Evolutionary conservation across 1,140 invertebrate species (phyloP), one percentile per base, ranked within the genome.

Genomic region (Ylistrum balloti): DNA sequence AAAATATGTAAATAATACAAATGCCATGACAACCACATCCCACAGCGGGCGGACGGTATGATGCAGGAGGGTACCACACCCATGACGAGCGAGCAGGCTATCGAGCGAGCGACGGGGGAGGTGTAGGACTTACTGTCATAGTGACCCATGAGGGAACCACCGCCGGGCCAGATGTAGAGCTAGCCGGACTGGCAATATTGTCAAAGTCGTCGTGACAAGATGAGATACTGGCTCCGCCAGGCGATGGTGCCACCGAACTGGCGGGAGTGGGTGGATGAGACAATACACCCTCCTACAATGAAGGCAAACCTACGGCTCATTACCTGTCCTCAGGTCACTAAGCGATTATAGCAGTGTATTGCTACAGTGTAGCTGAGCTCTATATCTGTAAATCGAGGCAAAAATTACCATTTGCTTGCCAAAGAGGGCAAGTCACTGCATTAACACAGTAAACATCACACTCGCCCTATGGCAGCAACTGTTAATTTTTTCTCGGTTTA

Each of bases 201-300:
- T 97, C 97, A 97, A 98, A 99, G 94, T 99, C 98, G 95, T 99
- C 98, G 95, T 98, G 98, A 90, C 94, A 95, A 11, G 98, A 98
- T 95, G 98, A 97, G 97, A 97, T 98, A 97, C 97, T 98, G 90
- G 97, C 98, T 92, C 97, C 97, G 93, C 97, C 98, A 88, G 98
- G 98, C 90, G 98, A 98, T 74, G 97, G 97, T 32, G 94, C 93
- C 90, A 97, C 93, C 90, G 97, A 95, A 92, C 95, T 97, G 95
- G 97, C 97, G 45, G 98, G 97, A 93, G 97, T 98, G 56, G 97
- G 97, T 92, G 98, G 97, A 97, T 98, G 98, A 94, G 93, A 92
- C 33, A 91, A 90, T n/a, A 91, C 85, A 92, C 91, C 91, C 85
- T 94, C 94, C 93, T 94, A 93, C 93, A 94, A 93, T 94, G 92